Evolutionary conservation across 2,888 invertebrate genomes (phyloP).

Genomic region (Rhopalosiphum nymphaeae): DNA sequence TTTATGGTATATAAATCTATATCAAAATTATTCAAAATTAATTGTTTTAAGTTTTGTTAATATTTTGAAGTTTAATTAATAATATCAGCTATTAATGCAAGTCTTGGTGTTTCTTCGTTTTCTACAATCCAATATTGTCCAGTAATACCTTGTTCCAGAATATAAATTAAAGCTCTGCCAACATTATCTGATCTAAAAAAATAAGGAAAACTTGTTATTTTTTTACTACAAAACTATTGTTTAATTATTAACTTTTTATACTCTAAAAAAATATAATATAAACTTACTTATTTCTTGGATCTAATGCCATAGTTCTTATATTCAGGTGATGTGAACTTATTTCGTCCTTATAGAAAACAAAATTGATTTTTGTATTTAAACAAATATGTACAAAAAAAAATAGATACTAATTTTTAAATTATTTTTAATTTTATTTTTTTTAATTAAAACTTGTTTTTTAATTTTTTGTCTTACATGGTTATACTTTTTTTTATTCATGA

Average conservation of each 20-base stretch:
- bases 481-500: neutral
- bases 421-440: neutral
- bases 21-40: neutral
- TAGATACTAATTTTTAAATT: neutral
- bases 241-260: neutral
- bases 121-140: constrained; percentile 29
- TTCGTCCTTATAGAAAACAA: neutral
- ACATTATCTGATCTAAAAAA: constrained; percentile 20
- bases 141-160: neutral
- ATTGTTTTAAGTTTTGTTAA: neutral
- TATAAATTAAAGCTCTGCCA: constrained; percentile 15
- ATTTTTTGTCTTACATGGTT: neutral
- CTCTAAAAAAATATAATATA: neutral
- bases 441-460: too few relatives aligned
- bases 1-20: too few relatives aligned
- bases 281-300: neutral
- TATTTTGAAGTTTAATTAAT: neutral
- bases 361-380: neutral
- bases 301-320: neutral
- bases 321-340: neutral
- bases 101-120: neutral
- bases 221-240: neutral
- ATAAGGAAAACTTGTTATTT: neutral
- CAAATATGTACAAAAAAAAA: neutral
- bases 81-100: neutral